Percentiles rank a stretch among this genome's conserved stretches.
Evolutionary conservation across 2,888 invertebrate species (phyloP).

Genomic region (Thymelicus sylvestris): DNA sequence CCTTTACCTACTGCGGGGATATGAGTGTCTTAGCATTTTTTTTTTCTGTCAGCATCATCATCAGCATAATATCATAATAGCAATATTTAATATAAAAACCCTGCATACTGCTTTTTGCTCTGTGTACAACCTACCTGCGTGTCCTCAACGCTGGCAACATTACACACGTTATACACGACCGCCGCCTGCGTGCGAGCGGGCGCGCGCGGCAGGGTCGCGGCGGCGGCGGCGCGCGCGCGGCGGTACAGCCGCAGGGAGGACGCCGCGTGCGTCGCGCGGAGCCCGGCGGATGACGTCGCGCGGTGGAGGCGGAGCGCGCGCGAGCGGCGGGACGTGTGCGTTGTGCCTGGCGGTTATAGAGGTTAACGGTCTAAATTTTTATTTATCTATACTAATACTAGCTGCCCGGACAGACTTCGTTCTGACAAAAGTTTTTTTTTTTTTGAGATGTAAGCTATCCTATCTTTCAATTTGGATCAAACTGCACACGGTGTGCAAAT

Average conservation of each 20-base stretch:
- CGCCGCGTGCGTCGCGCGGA: constrained; percentile 24
- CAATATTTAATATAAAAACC: too few relatives aligned
- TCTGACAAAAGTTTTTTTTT: too few relatives aligned
- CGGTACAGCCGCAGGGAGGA: constrained; percentile 45
- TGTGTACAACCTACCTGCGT: constrained; percentile 51
- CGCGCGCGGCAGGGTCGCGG: constrained; percentile 39
- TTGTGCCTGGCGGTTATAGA: background rate
- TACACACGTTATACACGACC: constrained; percentile 41
- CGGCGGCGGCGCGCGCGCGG: constrained; percentile 49
- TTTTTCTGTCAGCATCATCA: too few relatives aligned
- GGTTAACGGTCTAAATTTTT: too few relatives aligned
- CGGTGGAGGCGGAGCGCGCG: constrained; percentile 38
- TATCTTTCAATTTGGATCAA: too few relatives aligned
- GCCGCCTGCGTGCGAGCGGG: constrained; percentile 36
- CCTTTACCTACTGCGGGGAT: too few relatives aligned
- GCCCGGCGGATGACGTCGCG: constrained; percentile 4
- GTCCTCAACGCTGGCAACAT: constrained; percentile 45
- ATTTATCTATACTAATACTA: too few relatives aligned
- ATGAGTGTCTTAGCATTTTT: too few relatives aligned
- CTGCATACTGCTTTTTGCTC: background rate
- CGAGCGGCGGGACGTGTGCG: constrained; percentile 38
- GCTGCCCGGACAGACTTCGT: too few relatives aligned
- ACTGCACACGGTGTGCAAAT: too few relatives aligned
- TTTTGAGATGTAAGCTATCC: too few relatives aligned
- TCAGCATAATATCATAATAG: too few relatives aligned